Conservation (phyloP, 2,888 invertebrate species). For the Epinotia nisella region DNA sequence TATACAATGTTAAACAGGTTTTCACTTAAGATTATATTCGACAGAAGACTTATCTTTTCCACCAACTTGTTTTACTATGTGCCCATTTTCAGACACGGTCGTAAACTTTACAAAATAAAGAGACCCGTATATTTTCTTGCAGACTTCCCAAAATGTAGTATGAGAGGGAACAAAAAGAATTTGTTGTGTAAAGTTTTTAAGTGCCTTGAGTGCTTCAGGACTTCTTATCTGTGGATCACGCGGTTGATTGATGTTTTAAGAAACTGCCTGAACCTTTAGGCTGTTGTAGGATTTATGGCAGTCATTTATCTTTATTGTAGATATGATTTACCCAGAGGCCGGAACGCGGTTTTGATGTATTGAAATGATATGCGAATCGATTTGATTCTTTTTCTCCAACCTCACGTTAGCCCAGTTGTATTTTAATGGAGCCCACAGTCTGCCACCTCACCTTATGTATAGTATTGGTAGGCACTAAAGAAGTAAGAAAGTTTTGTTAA, state of each 20-base stretch:
- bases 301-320: background rate
- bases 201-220: conserved; percentile 30
- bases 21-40: background rate
- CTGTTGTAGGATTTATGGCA: background rate
- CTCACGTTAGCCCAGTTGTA: too few relatives aligned
- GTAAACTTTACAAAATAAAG: conserved; percentile 26
- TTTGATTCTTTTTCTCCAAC: too few relatives aligned
- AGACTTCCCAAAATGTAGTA: conserved; percentile 25
- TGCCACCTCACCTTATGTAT: too few relatives aligned
- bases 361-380: too few relatives aligned
- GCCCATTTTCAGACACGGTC: conserved; percentile 12
- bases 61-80: conserved; percentile 9
- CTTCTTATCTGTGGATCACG: conserved; percentile 16
- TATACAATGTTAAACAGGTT: too few relatives aligned
- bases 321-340: too few relatives aligned
- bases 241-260: conserved; percentile 17
- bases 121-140: conserved; percentile 30
- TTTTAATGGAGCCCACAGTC: too few relatives aligned
- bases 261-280: background rate
- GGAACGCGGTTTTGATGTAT: too few relatives aligned
- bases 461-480: too few relatives aligned
- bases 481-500: too few relatives aligned
- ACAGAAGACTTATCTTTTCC: background rate
- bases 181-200: conserved; percentile 40
- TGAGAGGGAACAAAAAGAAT: conserved; percentile 30